A percentile compares a stretch with the other conserved stretches of the same genome.
Conservation (phyloP, 1,140 invertebrate genomes). For the Ceratosolen solmsi region DNA sequence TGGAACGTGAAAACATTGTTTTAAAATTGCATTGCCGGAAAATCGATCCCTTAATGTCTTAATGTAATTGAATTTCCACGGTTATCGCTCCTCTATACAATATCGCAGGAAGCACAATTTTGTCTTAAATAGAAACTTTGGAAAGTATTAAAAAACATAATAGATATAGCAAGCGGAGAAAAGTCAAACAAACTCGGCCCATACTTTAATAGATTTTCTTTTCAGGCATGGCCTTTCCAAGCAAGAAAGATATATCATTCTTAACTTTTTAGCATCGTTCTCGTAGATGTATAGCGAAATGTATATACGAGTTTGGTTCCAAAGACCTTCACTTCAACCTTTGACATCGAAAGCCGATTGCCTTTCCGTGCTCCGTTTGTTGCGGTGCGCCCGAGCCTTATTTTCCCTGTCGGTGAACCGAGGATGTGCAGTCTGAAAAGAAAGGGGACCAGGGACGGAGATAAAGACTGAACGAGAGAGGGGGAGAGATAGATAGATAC, state of each 20-base stretch:
- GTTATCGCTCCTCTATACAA: not conserved
- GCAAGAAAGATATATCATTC: constrained; percentile 19
- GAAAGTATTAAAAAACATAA: too few relatives aligned
- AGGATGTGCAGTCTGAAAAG: constrained; percentile 1
- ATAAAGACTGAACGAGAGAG: not conserved
- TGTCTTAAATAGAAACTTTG: constrained; percentile 1
- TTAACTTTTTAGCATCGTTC: constrained; percentile 37
- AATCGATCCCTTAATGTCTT: not conserved
- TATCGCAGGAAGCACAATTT: not conserved
- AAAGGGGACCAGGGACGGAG: not conserved
- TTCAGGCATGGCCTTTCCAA: not conserved
- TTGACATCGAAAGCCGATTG: constrained; percentile 51
- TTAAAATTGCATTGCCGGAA: not conserved
- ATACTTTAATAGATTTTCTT: constrained; percentile 30
- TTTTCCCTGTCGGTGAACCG: constrained; percentile 22
- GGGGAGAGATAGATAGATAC: not conserved
- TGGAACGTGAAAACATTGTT: not conserved
- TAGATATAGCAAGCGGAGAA: not conserved
- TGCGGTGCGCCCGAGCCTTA: not conserved
- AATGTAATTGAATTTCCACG: not conserved
- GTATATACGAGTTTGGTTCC: constrained; percentile 2
- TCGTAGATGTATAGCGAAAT: not conserved
- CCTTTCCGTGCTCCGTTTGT: constrained; percentile 27
- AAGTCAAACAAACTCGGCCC: constrained; percentile 8
- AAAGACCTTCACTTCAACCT: constrained; percentile 13